Evolutionary conservation across 2,888 invertebrate species (phyloP).

Genomic region (Synergus gifuensis): DNA sequence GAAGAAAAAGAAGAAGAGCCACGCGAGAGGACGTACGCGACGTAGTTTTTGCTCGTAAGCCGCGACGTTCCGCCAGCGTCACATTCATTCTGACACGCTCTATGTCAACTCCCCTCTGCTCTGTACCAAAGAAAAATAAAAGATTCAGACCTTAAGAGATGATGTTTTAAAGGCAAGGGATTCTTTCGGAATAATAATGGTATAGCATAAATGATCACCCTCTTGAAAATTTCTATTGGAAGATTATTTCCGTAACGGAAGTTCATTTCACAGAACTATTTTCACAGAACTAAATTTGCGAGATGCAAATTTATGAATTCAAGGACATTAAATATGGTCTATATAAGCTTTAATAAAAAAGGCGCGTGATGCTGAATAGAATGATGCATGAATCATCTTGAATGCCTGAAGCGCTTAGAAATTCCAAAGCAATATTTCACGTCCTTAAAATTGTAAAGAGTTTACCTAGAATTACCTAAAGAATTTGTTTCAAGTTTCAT

Average conservation of each 20-base stretch:
- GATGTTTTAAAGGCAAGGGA: slow-evolving; percentile 10
- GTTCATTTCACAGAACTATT: no score
- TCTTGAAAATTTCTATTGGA: background rate
- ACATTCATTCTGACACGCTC: slow-evolving; percentile 67
- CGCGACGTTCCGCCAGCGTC: slow-evolving; percentile 69
- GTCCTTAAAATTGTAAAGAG: background rate
- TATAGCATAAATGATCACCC: background rate
- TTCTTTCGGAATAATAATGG: background rate
- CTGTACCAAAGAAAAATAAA: slow-evolving; percentile 9
- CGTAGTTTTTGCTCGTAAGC: slow-evolving; percentile 65
- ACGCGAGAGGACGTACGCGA: slow-evolving; percentile 64
- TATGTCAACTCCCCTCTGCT: slow-evolving; percentile 39
- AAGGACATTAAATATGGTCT: background rate
- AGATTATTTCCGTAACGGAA: background rate
- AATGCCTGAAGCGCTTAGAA: background rate
- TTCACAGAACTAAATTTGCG: background rate
- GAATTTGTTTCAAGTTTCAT: background rate
- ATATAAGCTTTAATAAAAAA: background rate
- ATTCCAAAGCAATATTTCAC: background rate
- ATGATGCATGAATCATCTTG: background rate
- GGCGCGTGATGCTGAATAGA: background rate
- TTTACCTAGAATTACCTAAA: background rate
- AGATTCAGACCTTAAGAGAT: slow-evolving; percentile 12
- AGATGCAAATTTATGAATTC: background rate
- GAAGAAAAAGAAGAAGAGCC: slow-evolving; percentile 53